Conservation (phyloP, 2,888 invertebrate species). For the Sepiola atlantica region DNA sequence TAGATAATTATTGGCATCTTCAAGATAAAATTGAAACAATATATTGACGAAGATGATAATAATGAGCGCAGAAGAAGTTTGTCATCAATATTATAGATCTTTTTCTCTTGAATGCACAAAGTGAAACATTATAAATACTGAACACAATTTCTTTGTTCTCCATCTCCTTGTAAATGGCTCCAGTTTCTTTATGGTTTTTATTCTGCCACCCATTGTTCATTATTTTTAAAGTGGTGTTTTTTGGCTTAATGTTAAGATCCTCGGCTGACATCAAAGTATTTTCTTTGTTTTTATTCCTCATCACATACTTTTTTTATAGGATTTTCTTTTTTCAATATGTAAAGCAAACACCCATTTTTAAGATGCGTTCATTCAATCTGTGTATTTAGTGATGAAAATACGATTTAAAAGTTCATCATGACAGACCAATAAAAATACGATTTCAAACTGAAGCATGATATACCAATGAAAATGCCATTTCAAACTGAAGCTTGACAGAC, state of each 20-base stretch:
- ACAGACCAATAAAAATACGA: background rate
- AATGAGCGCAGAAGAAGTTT: background rate
- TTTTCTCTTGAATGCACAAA: background rate
- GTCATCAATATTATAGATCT: background rate
- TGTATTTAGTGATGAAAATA: too few species aligned
- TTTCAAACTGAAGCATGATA: background rate
- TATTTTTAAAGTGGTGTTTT: background rate
- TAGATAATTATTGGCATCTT: background rate
- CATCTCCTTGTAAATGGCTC: background rate
- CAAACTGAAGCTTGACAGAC: background rate
- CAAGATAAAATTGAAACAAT: background rate
- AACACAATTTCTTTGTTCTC: background rate
- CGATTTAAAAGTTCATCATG: too few species aligned
- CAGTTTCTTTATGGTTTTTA: background rate
- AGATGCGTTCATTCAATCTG: background rate
- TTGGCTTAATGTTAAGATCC: background rate
- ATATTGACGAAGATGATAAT: background rate
- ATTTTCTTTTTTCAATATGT: background rate
- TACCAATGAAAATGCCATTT: background rate
- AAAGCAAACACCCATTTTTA: background rate
- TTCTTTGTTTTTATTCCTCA: background rate
- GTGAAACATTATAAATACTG: background rate
- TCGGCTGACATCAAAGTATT: background rate
- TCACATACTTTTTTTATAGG: background rate
- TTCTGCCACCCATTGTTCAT: background rate